Conservation (phyloP, 2,113 vertebrate species). For the Barbus barbus region DNA sequence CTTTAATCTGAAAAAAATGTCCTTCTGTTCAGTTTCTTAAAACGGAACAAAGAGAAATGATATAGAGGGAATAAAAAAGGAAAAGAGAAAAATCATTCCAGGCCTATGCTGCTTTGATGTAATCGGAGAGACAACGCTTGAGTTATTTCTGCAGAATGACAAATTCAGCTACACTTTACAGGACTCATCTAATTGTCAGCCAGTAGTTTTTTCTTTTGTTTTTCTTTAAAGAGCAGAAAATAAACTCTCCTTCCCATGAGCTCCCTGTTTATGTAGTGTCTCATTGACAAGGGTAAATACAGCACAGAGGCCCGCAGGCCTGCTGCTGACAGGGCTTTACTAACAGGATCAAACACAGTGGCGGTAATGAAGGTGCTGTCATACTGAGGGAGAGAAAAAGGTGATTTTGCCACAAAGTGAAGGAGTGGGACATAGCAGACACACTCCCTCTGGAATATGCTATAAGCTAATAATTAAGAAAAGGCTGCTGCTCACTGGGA, state of each 20-base stretch:
- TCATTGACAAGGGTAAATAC: conserved; percentile 24
- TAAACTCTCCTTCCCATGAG: conserved; percentile 20
- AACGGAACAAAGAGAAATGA: conserved; percentile 52
- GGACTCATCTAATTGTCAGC: conserved; percentile 29
- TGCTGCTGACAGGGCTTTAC: conserved; percentile 17
- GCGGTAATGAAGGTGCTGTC: conserved; percentile 33
- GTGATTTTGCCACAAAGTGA: conserved; percentile 37
- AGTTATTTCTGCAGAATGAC: conserved; percentile 43
- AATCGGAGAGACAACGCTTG: conserved; percentile 18
- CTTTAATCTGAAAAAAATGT: conserved; percentile 41
- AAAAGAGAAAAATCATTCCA: conserved; percentile 5
- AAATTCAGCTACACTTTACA: conserved; percentile 19
- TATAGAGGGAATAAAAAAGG: conserved; percentile 19
- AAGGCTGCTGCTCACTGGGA: not conserved
- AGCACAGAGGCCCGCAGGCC: conserved; percentile 27
- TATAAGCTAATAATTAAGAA: conserved; percentile 14
- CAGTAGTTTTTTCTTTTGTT: not conserved
- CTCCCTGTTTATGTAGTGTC: not conserved
- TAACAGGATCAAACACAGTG: not conserved
- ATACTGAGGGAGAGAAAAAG: conserved; percentile 11
- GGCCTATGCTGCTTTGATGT: conserved; percentile 39
- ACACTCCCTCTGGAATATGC: not conserved
- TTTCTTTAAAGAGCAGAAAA: conserved; percentile 1
- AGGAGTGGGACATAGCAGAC: conserved; percentile 22
- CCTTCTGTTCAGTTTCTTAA: conserved; percentile 50